Base-by-base conservation (phyloP, 2,113 vertebrate species). In the Pseudorasbora parva region DNA sequence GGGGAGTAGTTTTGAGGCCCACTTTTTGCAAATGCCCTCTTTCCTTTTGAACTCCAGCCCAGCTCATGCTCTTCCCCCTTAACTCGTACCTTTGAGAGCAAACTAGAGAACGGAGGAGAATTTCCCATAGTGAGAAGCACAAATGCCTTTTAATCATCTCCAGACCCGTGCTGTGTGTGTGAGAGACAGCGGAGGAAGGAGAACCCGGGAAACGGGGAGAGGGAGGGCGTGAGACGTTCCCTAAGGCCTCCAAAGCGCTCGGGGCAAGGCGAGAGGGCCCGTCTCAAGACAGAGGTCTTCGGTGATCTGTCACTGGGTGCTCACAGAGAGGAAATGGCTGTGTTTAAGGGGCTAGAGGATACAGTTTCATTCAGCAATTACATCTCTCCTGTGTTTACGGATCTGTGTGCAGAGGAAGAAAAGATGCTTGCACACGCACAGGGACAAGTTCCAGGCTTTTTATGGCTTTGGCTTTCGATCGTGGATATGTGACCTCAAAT, bases 91-190 rank as follows among this genome's bases (percentile, higher is more conserved):
- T 94, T 93, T 87, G 89, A 86, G 86, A 88, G 86, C 88, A 84
- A 81, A 89, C 87, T 91, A 92, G 81, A 89, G 87, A 90, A 83
- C 80, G 71, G 76, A 59, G 83, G 88, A 85, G 25, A 81, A 77
- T 81, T 93, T 94, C 94, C 92, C 93, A 93, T 91, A 92, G 92
- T 88, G 89, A 91, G 88, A 87, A 87, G 88, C 89, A 66, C 30
- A 15, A 88, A 78, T 86, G 88, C 86, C 90, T 94, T 93, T 92
- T 94, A 94, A 95, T 94, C 91, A 93, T 90, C 93, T 93, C 92
- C 94, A 94, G 94, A 94, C 91, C 87, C 23, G 81, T 84, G 87
- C 86, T 90, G 89, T 90, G 92, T 91, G 90, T 89, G 88, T 85
- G 89, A 86, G 83, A 91, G 23, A 51, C 68, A 77, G 84, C 90